These are phyloP conservation scores for Mamestra configurata DNA, from an alignment of 1,140 invertebrate species.

Conservation along the genomic window DNA sequence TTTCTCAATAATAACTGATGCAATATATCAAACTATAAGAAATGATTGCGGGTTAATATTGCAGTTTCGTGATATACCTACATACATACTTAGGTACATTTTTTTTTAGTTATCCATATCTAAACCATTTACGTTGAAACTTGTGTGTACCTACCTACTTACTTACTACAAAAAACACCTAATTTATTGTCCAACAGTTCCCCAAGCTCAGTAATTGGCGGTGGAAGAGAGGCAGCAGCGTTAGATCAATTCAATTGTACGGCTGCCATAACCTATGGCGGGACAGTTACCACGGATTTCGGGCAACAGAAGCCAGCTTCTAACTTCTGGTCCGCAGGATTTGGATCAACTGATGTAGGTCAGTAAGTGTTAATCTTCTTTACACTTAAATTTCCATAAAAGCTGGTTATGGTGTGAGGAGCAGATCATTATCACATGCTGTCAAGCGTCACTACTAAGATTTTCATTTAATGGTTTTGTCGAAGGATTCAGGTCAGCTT, in stretches of 20 bases:
- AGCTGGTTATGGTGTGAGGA: too few species aligned
- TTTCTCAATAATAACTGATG: conserved; percentile 62
- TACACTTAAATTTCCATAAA: too few species aligned
- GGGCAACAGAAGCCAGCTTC: conserved; percentile 69
- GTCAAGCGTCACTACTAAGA: too few species aligned
- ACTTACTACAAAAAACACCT: too few species aligned
- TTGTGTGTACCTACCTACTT: too few species aligned
- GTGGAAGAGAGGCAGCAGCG: conserved; percentile 67
- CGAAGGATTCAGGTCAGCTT: too few species aligned
- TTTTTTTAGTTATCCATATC: too few species aligned
- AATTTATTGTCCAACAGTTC: conserved; percentile 61
- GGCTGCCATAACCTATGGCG: conserved; percentile 71
- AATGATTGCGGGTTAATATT: conserved; percentile 67
- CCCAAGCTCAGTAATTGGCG: conserved; percentile 72
- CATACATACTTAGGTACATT: too few species aligned
- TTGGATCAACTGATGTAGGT: conserved; percentile 69
- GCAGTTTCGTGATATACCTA: too few species aligned
- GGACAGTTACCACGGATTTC: conserved; percentile 62
- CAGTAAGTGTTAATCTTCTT: conserved; percentile 18
- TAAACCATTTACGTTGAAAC: too few species aligned
- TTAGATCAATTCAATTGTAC: conserved; percentile 72
- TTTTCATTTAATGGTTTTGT: too few species aligned
- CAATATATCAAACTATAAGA: conserved; percentile 72
- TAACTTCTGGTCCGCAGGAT: conserved; percentile 77
- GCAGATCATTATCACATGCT: too few species aligned